A percentile compares a stretch with the other conserved stretches of the same genome.
These are phyloP conservation scores for Stichopus horrens DNA, from an alignment of 53 echinoderm and acorn worm genomes.

Conservation along the genomic window DNA sequence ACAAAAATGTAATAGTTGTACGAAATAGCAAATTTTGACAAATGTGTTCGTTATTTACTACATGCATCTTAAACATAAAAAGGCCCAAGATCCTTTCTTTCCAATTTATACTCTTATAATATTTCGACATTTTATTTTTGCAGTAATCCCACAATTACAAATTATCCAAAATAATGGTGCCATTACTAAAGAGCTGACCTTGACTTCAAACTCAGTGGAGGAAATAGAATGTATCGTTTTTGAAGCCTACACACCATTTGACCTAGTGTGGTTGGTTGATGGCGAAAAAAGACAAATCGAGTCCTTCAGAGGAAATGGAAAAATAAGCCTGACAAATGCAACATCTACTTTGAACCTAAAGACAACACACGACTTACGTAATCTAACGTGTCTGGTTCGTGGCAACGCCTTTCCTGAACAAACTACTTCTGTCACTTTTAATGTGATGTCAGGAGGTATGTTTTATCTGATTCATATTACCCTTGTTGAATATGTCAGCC, in stretches of 20 bases:
- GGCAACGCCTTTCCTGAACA: neutral
- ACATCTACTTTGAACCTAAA: neutral
- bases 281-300: neutral
- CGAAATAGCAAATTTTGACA: too few relatives aligned
- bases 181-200: neutral
- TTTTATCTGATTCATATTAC: too few relatives aligned
- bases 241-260: neutral
- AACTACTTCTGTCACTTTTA: neutral
- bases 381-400: neutral
- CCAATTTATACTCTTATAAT: too few relatives aligned
- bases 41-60: too few relatives aligned
- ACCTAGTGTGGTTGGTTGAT: neutral
- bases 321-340: neutral
- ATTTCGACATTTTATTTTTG: neutral
- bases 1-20: too few relatives aligned
- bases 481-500: too few relatives aligned
- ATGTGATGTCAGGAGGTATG: neutral
- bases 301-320: neutral
- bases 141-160: neutral
- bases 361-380: neutral
- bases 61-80: too few relatives aligned
- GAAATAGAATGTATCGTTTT: neutral
- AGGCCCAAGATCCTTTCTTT: too few relatives aligned
- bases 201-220: neutral
- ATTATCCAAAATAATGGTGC: neutral